Base-by-base conservation (phyloP, 2,888 invertebrate genomes). In the Lucinisca nassula region DNA sequence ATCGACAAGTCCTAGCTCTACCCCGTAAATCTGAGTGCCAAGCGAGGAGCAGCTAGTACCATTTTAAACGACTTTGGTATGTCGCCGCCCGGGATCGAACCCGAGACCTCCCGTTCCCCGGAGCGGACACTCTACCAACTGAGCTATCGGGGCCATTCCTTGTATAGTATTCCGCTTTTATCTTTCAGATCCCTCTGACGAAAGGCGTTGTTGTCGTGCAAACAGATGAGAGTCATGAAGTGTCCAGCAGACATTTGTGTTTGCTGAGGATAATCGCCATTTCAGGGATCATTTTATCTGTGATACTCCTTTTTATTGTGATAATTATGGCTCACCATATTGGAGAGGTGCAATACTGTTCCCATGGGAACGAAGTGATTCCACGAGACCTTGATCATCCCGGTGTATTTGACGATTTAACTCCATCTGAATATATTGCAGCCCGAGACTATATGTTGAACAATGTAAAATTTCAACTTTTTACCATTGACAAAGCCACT, bases 321-420 rank as follows among this genome's bases (percentile, higher is more conserved):
- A 85, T 90, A 40, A 87, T 90, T 21, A 38, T 90, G 30, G 90
- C 90, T 14, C 61, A 82, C 24, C 88, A 90, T 75, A 78, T 83
- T 8, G 88, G 88, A 21, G 80, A 85, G 0, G 79, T 90, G 38
- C 92, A 92, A 0, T 89, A 90, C 78, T 94, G 94, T 85, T 79
- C 88, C n/a, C 67, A 58, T 0, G 93, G 93, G 14, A 80, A 83
- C 55, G 38, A 45, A 0, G 83, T 87, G 73, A 91, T 79, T 38
- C 92, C 91, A 24, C 86, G 92, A 45, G 79, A 94, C 73, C 72
- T 90, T 40, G 85, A 90, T 14, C 90, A 84, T 24, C 94, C 95
- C 0, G 91, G 92, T 6, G 90, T 94, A 1, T 94, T 95, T 72
- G 93, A 94, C 67, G 93, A 94, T 82, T 90, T 95, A 73, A 93